Base-by-base conservation (phyloP, 2,888 invertebrate species). In the Colostygia pectinataria region DNA sequence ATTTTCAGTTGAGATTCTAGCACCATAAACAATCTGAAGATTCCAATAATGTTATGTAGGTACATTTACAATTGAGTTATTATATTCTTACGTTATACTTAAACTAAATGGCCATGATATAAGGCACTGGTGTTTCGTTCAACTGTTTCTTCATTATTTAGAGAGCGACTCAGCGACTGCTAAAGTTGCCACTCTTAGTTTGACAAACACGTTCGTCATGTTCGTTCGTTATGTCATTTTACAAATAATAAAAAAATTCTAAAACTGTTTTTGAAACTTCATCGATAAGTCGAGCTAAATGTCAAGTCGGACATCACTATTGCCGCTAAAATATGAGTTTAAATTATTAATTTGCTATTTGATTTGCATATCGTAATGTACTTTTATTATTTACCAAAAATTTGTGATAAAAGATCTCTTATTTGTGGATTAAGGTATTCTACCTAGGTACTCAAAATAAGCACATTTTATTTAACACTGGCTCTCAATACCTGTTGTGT, bases 1-100 rank as follows among this genome's bases (percentile, higher is more conserved):
- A 88, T 80, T 70, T 49, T 53, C 53, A 41, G 70, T 67, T 84
- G 88, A 87, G 88, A 87, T 90, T 87, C 88, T 74, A 77, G 73
- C 87, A 74, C 79, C 80, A 76, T 71, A n/a, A 46, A 39, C 47
- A 56, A 84, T 87, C 88, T 88, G 85, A 90, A 89, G 80, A 71
- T 81, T 83, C 77, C 89, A 89, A 89, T 88, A 89, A 87, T 82
- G 63, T 72, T 67, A 70, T 67, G 57, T n/a, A n/a, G n/a, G n/a
- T n/a, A n/a, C n/a, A n/a, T n/a, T 63, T 58, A 55, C 58, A 59
- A 40, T 39, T 63, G 63, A 61, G 45, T 59, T 50, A 58, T 65
- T 60, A 61, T 33, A 10, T 13, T 12, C 24, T 53, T 55, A 53
- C 43, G 52, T n/a, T n/a, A n/a, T n/a, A n/a, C n/a, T n/a, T 29